Evolutionary conservation across 2,888 invertebrate species (phyloP).

Genomic region (Cryptocephalus moraei): DNA sequence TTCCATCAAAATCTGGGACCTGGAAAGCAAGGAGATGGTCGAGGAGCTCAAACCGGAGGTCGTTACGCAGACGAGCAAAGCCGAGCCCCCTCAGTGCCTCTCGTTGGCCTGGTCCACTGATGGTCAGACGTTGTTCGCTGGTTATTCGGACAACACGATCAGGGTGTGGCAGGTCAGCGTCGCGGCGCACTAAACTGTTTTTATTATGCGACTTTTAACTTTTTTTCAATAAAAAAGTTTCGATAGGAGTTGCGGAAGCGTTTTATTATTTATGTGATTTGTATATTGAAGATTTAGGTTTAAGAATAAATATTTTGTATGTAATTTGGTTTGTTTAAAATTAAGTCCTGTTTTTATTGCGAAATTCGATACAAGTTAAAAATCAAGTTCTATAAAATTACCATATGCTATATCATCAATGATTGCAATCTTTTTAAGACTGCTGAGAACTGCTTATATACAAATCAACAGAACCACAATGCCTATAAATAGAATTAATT

Average conservation of each 20-base stretch:
- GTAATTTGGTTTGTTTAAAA: too few species aligned
- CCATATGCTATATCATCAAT: too few species aligned
- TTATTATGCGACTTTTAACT: not conserved
- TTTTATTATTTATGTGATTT: not conserved
- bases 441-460: too few species aligned
- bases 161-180: slow-evolving; percentile 97
- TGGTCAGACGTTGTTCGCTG: slow-evolving; percentile 97
- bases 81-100: slow-evolving; percentile 90
- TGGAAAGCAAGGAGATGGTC: slow-evolving; percentile 98
- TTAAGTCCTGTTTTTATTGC: too few species aligned
- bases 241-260: not conserved
- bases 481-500: too few species aligned
- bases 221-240: not conserved
- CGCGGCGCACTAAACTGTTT: slow-evolving; percentile 48
- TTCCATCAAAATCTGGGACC: slow-evolving; percentile 98
- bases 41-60: slow-evolving; percentile 97
- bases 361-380: too few species aligned
- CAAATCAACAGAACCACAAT: too few species aligned
- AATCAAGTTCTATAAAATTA: too few species aligned
- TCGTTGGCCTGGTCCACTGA: slow-evolving; percentile 99
- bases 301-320: too few species aligned
- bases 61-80: slow-evolving; percentile 62
- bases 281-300: too few species aligned
- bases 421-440: too few species aligned
- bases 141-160: slow-evolving; percentile 96